Evolutionary conservation across 92 coral and sea anemone species (phyloP).

Genomic region (Paramuricea clavata): DNA sequence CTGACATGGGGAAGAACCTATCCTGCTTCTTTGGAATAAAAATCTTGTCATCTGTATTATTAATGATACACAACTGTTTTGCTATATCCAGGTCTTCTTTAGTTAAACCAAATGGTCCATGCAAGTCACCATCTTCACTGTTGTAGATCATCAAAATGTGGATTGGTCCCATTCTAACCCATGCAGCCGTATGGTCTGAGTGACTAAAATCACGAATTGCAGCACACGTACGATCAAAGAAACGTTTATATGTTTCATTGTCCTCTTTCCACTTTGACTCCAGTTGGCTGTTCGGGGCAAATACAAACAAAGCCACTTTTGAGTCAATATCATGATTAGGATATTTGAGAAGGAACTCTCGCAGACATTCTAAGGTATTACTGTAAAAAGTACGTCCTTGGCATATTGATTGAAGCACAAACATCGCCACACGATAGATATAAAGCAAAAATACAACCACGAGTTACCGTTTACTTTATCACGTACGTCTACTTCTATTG

Average conservation of each 20-base stretch:
- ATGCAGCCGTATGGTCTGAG: no score
- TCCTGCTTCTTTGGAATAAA: not conserved
- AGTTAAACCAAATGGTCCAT: not conserved
- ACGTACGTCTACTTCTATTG: not conserved
- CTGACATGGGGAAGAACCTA: not conserved
- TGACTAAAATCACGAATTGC: not conserved
- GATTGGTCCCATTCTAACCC: constrained; percentile 28
- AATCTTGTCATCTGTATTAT: not conserved
- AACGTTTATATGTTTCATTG: not conserved
- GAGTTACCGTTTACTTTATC: not conserved
- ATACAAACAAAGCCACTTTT: constrained; percentile 8
- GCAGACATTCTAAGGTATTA: constrained; percentile 8
- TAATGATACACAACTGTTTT: not conserved
- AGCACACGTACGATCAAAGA: no score
- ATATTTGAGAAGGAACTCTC: not conserved
- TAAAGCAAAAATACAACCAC: constrained; percentile 22
- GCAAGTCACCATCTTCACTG: not conserved
- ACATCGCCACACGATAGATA: constrained; percentile 36
- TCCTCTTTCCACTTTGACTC: not conserved
- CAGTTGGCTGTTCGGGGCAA: constrained; percentile 20
- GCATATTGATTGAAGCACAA: not conserved
- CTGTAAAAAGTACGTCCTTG: not conserved
- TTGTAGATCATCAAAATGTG: constrained; percentile 18
- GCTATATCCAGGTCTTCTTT: not conserved
- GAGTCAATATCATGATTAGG: not conserved